phyloP scores from a whole-genome alignment of 2,888 invertebrate species.

The Yponomeuta evonymella region DNA sequence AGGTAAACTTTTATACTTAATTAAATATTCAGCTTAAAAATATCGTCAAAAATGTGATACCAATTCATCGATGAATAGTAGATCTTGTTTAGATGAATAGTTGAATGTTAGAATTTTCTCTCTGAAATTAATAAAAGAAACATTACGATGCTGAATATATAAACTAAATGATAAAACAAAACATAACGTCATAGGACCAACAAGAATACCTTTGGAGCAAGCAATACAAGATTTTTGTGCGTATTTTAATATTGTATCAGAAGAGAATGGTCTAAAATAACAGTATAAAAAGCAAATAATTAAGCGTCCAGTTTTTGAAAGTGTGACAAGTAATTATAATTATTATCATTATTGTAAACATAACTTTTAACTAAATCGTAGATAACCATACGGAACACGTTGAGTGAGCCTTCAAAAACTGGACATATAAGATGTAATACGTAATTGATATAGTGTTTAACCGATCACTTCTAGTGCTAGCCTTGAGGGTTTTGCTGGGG shows the following conservation, averaged over 20 bases:
- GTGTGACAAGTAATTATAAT: background rate
- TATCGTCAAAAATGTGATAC: conserved; percentile 53
- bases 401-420: background rate
- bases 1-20: no score
- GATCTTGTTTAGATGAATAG: conserved; percentile 17
- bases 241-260: conserved; percentile 12
- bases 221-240: conserved; percentile 7
- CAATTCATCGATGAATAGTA: conserved; percentile 31
- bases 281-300: conserved; percentile 11
- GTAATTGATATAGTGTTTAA: conserved; percentile 36
- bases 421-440: conserved; percentile 43
- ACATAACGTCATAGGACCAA: conserved; percentile 12
- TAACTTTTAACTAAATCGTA: no score
- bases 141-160: background rate
- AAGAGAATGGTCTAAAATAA: conserved; percentile 6
- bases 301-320: background rate
- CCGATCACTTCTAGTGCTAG: conserved; percentile 30
- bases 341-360: no score
- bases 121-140: background rate
- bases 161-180: conserved; percentile 1
- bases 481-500: conserved; percentile 29
- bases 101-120: background rate
- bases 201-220: conserved; percentile 9
- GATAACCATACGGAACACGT: no score
- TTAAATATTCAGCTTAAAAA: background rate